Conservation (phyloP, 2,797 vertebrate genomes). For the Bradypodion pumilum region DNA sequence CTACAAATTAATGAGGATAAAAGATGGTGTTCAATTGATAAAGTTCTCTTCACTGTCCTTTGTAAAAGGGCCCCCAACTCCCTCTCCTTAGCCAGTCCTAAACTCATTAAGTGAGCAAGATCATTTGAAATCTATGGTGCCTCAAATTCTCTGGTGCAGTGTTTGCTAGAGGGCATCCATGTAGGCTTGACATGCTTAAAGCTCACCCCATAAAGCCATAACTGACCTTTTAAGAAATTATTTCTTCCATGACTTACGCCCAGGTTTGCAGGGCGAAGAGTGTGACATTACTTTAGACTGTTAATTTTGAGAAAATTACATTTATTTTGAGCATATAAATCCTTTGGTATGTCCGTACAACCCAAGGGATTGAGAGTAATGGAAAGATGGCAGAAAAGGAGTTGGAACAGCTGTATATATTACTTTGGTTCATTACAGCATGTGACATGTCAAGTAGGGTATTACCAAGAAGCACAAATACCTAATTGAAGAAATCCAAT, state of each 20-base stretch:
- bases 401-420: constrained; percentile 38
- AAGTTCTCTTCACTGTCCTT: not conserved
- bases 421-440: constrained; percentile 49
- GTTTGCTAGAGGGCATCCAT: not conserved
- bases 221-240: constrained; percentile 34
- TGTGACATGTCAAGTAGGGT: constrained; percentile 30
- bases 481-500: constrained; percentile 28
- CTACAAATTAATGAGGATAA: not conserved
- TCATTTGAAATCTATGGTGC: not conserved
- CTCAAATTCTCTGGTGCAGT: not conserved
- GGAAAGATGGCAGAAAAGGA: constrained; percentile 44
- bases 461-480: not conserved
- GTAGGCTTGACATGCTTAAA: constrained; percentile 23
- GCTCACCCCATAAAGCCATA: constrained; percentile 3
- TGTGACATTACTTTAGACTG: constrained; percentile 29
- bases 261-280: constrained; percentile 32
- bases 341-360: constrained; percentile 48
- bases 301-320: constrained; percentile 41
- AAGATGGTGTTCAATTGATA: not conserved
- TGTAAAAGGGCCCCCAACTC: not conserved
- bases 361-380: constrained; percentile 38
- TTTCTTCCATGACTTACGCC: constrained; percentile 29
- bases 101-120: not conserved
- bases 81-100: not conserved
- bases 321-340: constrained; percentile 45